These are phyloP conservation scores for Thyatira batis DNA, from an alignment of 2,888 invertebrate species.

Conservation along the genomic window DNA sequence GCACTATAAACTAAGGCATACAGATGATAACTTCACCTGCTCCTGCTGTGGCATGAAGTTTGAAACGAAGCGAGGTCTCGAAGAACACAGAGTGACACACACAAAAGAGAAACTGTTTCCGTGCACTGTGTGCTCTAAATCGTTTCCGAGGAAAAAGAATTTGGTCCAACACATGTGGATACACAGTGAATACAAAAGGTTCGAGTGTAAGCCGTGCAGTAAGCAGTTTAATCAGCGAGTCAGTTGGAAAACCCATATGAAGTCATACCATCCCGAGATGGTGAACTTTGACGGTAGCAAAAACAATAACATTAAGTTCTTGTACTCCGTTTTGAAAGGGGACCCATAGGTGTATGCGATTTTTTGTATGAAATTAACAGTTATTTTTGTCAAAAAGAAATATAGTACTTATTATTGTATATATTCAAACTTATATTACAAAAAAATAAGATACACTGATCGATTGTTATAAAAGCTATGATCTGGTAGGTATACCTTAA, in stretches of 20 bases:
- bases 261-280: conserved; percentile 64
- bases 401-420: too few species aligned
- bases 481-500: too few species aligned
- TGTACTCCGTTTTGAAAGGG: conserved; percentile 39
- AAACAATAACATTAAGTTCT: conserved; percentile 51
- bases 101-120: conserved; percentile 76
- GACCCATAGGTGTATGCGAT: conserved; percentile 24
- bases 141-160: conserved; percentile 68
- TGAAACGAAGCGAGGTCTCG: conserved; percentile 54
- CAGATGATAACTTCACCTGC: conserved; percentile 63
- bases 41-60: conserved; percentile 67
- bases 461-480: too few species aligned
- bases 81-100: conserved; percentile 77
- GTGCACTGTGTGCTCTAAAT: conserved; percentile 75
- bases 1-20: conserved; percentile 62
- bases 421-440: too few species aligned
- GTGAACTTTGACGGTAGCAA: conserved; percentile 48
- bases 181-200: conserved; percentile 67
- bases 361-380: too few species aligned
- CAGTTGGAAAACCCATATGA: conserved; percentile 74
- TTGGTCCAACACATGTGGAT: conserved; percentile 73
- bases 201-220: conserved; percentile 63
- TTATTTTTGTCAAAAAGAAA: too few species aligned
- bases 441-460: too few species aligned
- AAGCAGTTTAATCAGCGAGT: conserved; percentile 72